Evolutionary conservation across 2,888 invertebrate species (phyloP).

Genomic region (Vanessa cardui): DNA sequence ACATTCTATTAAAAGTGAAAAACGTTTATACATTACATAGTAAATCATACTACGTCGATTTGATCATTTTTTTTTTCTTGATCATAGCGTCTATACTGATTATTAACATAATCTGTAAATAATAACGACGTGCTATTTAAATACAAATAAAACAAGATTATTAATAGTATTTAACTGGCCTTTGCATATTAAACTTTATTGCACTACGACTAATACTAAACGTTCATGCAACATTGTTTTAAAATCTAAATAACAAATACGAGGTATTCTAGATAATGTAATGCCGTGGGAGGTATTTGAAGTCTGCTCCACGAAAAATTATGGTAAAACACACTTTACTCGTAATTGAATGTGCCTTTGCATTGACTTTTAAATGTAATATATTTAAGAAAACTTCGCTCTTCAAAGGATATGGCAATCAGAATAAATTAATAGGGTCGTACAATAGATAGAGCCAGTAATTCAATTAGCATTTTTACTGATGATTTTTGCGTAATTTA

Average conservation of each 20-base stretch:
- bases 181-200: constrained; percentile 28
- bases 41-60: too few relatives aligned
- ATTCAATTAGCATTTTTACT: constrained; percentile 33
- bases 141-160: constrained; percentile 3
- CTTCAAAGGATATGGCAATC: constrained; percentile 38
- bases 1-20: constrained; percentile 4
- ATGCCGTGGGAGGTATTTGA: constrained; percentile 53
- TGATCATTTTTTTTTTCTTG: too few relatives aligned
- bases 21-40: not conserved
- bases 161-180: constrained; percentile 24
- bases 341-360: constrained; percentile 63
- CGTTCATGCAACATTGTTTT: constrained; percentile 33
- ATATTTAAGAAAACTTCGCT: constrained; percentile 42
- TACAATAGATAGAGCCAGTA: constrained; percentile 24
- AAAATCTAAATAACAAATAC: constrained; percentile 20
- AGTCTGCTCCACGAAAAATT: constrained; percentile 57
- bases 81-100: not conserved
- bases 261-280: constrained; percentile 41
- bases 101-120: constrained; percentile 3
- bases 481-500: constrained; percentile 22
- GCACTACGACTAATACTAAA: constrained; percentile 17
- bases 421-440: constrained; percentile 40
- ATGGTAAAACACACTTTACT: constrained; percentile 61
- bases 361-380: constrained; percentile 72
- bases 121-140: not conserved